Percentiles rank a stretch among this genome's conserved stretches.
Conservation (phyloP, 2,797 vertebrate species). For the Furcifer pardalis region DNA sequence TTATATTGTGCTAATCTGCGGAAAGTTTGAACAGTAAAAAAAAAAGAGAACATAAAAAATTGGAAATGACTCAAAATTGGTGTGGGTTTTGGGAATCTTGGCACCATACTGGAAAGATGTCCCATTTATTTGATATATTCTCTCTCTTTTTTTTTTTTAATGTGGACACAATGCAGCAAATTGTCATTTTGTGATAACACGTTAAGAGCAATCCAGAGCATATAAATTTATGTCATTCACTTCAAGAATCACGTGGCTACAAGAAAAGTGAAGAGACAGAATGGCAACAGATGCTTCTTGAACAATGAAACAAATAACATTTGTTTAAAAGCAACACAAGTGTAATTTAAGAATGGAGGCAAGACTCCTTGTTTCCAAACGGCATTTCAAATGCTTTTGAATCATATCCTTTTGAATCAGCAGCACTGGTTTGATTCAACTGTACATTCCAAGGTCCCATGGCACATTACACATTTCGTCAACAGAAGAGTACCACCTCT, state of each 20-base stretch:
- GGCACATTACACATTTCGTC: neutral
- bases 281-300: conserved; percentile 25
- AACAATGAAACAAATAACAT: conserved; percentile 51
- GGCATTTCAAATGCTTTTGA: conserved; percentile 51
- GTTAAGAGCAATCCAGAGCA: conserved; percentile 38
- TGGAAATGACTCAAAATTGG: neutral
- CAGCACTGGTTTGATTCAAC: conserved; percentile 65
- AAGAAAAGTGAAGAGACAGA: conserved; percentile 46
- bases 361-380: conserved; percentile 62
- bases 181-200: conserved; percentile 38
- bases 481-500: neutral
- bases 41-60: neutral
- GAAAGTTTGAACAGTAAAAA: neutral
- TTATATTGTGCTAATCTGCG: neutral
- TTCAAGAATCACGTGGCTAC: conserved; percentile 49
- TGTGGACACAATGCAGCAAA: neutral
- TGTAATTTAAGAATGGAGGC: conserved; percentile 69
- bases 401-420: conserved; percentile 67
- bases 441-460: neutral
- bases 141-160: neutral
- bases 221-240: conserved; percentile 48
- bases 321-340: conserved; percentile 39
- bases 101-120: conserved; percentile 2
- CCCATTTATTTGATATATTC: conserved; percentile 25
- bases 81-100: conserved; percentile 19